Evolutionary conservation across 2,888 invertebrate species (phyloP).

Genomic region (Drosophila ezoana): DNA sequence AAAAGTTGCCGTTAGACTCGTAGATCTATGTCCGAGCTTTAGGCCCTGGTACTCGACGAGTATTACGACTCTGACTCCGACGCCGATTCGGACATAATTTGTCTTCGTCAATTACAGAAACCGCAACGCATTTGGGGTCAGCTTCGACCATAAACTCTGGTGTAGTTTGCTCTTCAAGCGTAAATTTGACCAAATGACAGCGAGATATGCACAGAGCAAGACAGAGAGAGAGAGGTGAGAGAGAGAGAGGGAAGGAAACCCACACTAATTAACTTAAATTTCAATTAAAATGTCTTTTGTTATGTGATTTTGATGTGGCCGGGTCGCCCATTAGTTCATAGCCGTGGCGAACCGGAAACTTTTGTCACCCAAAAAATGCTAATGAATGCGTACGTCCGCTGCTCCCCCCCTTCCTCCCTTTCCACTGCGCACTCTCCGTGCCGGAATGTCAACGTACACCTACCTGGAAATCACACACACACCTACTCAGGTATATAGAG

Average conservation of each 20-base stretch:
- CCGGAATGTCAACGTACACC: conserved; percentile 22
- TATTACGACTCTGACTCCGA: conserved; percentile 1
- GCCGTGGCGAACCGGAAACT: conserved; percentile 81
- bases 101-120: conserved; percentile 63
- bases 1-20: conserved; percentile 33
- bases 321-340: conserved; percentile 66
- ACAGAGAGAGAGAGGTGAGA: neutral
- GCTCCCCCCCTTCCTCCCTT: neutral
- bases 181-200: conserved; percentile 29
- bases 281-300: conserved; percentile 81
- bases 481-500: conserved; percentile 13
- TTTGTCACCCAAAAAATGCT: conserved; percentile 79
- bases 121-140: conserved; percentile 30
- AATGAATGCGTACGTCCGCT: conserved; percentile 70
- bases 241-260: conserved; percentile 31
- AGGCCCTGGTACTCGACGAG: neutral
- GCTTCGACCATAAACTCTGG: neutral
- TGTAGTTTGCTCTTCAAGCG: conserved; percentile 22
- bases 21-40: conserved; percentile 3
- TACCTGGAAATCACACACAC: conserved; percentile 24
- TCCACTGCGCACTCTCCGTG: neutral
- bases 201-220: neutral
- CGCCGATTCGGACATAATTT: conserved; percentile 38
- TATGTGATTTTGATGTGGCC: conserved; percentile 75
- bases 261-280: conserved; percentile 81